These are phyloP conservation scores for Plotosus lineatus DNA, from an alignment of 2,113 vertebrate species.

Conservation along the genomic window DNA sequence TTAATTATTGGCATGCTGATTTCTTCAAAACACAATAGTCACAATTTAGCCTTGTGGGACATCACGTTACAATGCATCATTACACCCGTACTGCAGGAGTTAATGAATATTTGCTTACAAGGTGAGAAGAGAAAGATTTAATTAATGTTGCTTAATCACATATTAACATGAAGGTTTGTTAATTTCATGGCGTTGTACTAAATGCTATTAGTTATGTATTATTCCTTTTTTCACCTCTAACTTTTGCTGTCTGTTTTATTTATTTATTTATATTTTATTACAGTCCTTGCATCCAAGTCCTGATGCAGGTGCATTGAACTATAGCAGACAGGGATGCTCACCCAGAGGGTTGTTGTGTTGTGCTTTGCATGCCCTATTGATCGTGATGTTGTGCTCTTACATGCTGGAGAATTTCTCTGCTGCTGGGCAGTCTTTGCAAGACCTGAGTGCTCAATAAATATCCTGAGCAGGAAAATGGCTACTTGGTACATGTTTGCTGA, in stretches of 20 bases:
- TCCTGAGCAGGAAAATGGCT: slow-evolving; percentile 1
- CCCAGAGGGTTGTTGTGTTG: background rate
- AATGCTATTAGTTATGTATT: background rate
- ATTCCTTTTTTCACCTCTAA: background rate
- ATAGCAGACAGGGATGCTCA: background rate
- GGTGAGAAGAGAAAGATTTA: background rate
- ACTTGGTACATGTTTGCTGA: background rate
- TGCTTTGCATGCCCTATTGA: background rate
- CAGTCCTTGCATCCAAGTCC: background rate
- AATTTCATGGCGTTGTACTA: background rate
- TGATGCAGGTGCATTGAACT: background rate
- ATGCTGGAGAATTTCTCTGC: slow-evolving; percentile 10
- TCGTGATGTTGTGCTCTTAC: background rate
- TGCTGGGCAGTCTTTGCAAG: background rate
- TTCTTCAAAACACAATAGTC: background rate
- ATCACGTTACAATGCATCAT: background rate
- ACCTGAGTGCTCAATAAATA: background rate
- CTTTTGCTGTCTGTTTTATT: background rate
- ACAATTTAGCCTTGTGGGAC: background rate
- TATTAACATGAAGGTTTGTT: background rate
- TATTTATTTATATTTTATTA: background rate
- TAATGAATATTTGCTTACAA: background rate
- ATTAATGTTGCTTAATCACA: background rate
- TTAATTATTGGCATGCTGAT: background rate
- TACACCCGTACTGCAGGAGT: background rate